Conservation (phyloP, 2,113 vertebrate species). For the Athene cunicularia region DNA sequence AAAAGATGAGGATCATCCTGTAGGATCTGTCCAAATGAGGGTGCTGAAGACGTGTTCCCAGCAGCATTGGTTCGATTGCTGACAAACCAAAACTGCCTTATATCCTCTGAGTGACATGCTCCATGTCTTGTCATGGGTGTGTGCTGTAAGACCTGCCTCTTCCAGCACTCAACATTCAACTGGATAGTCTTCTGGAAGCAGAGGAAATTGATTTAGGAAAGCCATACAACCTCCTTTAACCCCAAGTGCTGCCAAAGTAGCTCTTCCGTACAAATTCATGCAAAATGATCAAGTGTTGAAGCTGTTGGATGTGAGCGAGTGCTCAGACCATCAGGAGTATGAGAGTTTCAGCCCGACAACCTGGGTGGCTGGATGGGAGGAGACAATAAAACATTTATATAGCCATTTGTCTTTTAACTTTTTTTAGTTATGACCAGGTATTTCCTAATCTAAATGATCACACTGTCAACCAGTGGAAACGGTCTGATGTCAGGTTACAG, state of each 20-base stretch:
- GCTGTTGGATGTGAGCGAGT: background rate
- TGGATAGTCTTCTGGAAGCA: background rate
- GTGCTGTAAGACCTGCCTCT: background rate
- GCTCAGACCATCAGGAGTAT: rapidly evolving
- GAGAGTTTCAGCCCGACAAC: background rate
- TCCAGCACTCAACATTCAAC: background rate
- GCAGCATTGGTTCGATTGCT: background rate
- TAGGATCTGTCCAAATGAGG: background rate
- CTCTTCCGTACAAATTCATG: background rate
- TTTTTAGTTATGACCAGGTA: background rate
- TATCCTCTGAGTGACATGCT: background rate
- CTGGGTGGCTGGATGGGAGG: background rate
- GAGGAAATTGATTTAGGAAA: background rate
- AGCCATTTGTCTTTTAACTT: background rate
- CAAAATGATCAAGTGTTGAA: background rate
- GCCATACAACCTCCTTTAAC: background rate
- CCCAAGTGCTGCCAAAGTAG: background rate
- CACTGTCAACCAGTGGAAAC: background rate
- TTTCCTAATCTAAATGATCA: background rate
- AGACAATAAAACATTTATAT: background rate
- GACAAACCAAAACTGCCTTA: background rate
- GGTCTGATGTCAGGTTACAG: background rate
- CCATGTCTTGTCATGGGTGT: rapidly evolving
- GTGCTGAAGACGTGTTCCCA: background rate
- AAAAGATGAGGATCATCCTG: background rate